These are phyloP conservation scores for Galleria mellonella DNA, from an alignment of 1,140 invertebrate species.

Conservation along the genomic window DNA sequence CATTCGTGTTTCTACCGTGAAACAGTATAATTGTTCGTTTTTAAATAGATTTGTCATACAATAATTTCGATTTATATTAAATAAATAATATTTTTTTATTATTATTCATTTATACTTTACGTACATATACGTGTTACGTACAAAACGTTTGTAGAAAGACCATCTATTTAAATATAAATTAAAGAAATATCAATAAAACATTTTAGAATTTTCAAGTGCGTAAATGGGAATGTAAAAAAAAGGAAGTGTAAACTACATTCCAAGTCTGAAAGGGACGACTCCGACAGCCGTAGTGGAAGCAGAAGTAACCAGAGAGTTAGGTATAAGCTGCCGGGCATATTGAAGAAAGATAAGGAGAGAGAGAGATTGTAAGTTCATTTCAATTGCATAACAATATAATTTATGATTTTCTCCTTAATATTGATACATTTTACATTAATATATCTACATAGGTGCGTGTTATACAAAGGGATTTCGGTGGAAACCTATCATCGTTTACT, in stretches of 20 bases:
- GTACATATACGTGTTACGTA: no score
- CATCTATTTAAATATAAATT: no score
- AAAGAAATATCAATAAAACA: no score
- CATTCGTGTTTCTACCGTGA: no score
- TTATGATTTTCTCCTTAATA: background rate
- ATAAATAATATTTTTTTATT: no score
- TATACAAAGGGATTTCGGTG: background rate
- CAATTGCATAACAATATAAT: background rate
- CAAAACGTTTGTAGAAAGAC: no score
- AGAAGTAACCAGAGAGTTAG: background rate
- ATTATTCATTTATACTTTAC: no score
- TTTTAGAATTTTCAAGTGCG: constrained; percentile 33
- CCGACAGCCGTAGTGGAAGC: background rate
- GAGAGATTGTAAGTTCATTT: background rate
- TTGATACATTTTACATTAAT: background rate
- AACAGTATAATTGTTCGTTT: no score
- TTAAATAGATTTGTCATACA: no score
- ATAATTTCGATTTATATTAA: no score
- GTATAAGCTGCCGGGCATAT: background rate
- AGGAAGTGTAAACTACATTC: constrained; percentile 40
- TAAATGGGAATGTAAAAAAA: constrained; percentile 29
- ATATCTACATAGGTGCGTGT: background rate
- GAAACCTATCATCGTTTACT: no score
- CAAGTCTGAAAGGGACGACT: background rate
- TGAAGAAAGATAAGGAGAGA: background rate